Evolutionary conservation across 2,888 invertebrate genomes (phyloP).

Genomic region (Ophonus ardosiacus): DNA sequence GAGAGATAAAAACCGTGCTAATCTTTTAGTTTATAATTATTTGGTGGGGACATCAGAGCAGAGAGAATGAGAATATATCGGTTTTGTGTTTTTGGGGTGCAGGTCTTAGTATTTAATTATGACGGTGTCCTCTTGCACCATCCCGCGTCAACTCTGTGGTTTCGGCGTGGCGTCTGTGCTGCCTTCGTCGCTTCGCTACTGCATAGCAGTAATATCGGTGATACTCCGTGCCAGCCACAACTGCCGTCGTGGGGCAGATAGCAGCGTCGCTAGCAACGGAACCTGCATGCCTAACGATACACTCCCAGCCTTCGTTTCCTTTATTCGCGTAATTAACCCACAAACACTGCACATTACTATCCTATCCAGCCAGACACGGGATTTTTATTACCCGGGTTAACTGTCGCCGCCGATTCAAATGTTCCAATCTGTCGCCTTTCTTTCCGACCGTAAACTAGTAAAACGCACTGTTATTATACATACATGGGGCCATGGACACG

Average conservation of each 20-base stretch:
- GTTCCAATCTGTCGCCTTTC: constrained; percentile 48
- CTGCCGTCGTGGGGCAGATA: constrained; percentile 50
- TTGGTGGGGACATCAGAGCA: no score
- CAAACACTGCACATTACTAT: constrained; percentile 74
- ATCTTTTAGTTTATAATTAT: no score
- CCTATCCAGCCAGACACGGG: constrained; percentile 60
- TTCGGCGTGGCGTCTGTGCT: constrained; percentile 7
- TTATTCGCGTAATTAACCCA: constrained; percentile 73
- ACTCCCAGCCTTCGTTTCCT: constrained; percentile 57
- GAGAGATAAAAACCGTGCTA: no score
- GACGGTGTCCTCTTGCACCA: constrained; percentile 5
- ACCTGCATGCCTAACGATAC: constrained; percentile 62
- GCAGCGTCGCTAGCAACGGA: background rate
- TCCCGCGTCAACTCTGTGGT: constrained; percentile 46
- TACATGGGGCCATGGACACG: background rate
- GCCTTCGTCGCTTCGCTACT: constrained; percentile 66
- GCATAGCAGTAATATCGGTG: constrained; percentile 75
- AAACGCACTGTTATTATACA: background rate
- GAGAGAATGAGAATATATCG: no score
- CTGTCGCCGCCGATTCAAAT: constrained; percentile 51
- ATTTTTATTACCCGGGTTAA: constrained; percentile 58
- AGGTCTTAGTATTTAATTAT: constrained; percentile 9
- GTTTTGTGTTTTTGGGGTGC: background rate
- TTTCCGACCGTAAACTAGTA: constrained; percentile 12
- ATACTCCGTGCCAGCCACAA: constrained; percentile 73